Conservation (phyloP, 2,797 vertebrate genomes). For the Psittacula derbiana region DNA sequence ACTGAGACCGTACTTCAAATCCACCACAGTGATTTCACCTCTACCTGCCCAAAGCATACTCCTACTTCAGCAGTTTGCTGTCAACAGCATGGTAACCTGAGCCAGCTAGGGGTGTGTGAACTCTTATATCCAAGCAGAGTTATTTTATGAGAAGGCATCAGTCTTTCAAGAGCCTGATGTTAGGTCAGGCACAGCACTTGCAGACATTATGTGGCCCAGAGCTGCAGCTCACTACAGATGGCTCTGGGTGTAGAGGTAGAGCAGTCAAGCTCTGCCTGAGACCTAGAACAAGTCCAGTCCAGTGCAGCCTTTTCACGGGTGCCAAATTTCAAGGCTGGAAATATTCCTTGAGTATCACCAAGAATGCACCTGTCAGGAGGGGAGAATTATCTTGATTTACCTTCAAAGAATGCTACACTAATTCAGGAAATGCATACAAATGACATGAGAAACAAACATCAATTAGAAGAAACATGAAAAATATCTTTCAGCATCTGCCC, state of each 20-base stretch:
- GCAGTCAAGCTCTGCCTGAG: accelerated
- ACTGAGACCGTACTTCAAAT: not conserved
- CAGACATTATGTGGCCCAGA: not conserved
- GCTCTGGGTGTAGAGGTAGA: not conserved
- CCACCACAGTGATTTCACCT: not conserved
- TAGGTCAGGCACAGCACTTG: not conserved
- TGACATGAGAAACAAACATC: conserved; percentile 46
- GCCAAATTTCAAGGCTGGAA: not conserved
- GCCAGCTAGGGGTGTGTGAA: not conserved
- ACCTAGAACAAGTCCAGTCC: not conserved
- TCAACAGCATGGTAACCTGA: not conserved
- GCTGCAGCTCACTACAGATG: no score
- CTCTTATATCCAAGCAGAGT: not conserved
- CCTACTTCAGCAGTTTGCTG: not conserved
- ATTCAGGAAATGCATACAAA: conserved; percentile 48
- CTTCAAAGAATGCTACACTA: not conserved
- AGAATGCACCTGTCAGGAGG: conserved; percentile 20
- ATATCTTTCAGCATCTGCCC: conserved; percentile 23
- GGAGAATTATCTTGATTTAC: conserved; percentile 31
- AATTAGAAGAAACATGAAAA: conserved; percentile 46
- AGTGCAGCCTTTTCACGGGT: accelerated
- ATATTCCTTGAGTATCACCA: not conserved
- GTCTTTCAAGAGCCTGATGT: not conserved
- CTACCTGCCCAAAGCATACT: not conserved
- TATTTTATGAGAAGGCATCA: accelerated